phyloP scores from a whole-genome alignment of 2,797 vertebrate species.

The Gallinago stenura region DNA sequence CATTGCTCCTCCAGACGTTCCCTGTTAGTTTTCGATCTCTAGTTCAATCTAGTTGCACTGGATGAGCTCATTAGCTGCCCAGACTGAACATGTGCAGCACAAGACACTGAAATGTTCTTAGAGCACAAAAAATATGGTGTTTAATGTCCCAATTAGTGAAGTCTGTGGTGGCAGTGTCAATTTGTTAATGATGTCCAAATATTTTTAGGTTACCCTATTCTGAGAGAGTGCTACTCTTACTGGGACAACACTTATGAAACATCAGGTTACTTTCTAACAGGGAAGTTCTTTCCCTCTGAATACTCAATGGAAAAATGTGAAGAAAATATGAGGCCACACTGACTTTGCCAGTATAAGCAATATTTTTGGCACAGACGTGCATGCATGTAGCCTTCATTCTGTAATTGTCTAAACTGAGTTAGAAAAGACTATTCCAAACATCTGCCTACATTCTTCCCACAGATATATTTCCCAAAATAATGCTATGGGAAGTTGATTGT shows the following conservation, averaged over 20 bases:
- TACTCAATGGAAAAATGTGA: neutral
- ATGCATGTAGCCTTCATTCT: constrained; percentile 19
- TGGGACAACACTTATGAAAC: neutral
- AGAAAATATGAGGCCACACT: neutral
- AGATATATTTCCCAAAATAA: constrained; percentile 40
- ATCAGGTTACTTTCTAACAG: neutral
- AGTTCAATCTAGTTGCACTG: neutral
- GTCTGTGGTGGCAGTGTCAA: neutral
- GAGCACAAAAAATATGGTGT: neutral
- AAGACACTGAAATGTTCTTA: neutral
- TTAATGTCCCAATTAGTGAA: neutral
- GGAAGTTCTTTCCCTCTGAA: neutral
- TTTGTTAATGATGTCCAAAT: neutral
- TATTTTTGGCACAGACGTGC: constrained; percentile 16
- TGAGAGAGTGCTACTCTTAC: neutral
- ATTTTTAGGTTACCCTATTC: neutral
- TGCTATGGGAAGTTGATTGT: neutral
- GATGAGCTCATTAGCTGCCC: neutral
- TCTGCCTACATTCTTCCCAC: constrained; percentile 32
- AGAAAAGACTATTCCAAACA: constrained; percentile 17
- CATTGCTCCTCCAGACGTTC: neutral
- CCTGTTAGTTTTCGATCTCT: neutral
- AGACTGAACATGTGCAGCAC: neutral
- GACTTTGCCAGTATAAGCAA: constrained; percentile 28
- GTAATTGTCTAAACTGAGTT: constrained; percentile 17